phyloP scores from a whole-genome alignment of 1,140 invertebrate genomes.

The Brachionus koreanus region DNA sequence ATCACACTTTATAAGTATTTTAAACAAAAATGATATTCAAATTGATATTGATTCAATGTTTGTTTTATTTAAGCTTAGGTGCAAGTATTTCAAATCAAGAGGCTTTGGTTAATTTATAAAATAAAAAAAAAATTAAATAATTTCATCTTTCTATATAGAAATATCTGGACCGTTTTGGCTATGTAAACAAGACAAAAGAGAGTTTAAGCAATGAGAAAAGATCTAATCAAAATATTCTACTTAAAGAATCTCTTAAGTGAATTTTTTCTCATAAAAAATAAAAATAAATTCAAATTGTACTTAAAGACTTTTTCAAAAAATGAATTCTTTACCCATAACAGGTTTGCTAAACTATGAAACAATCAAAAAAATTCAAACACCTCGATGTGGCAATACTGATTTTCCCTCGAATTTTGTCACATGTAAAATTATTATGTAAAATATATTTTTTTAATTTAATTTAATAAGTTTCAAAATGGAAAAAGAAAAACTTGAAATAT shows the following conservation, averaged over 20 bases:
- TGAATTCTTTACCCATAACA: background rate
- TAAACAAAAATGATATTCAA: background rate
- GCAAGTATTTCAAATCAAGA: background rate
- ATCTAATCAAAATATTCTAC: background rate
- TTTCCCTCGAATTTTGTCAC: background rate
- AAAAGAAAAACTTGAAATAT: background rate
- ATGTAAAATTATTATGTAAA: background rate
- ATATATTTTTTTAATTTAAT: background rate
- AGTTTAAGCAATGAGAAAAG: background rate
- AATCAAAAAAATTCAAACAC: background rate
- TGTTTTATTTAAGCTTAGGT: background rate
- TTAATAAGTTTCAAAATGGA: background rate
- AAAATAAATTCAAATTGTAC: too few relatives aligned
- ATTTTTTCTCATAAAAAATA: background rate
- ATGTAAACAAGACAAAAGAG: background rate
- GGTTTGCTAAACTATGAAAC: background rate
- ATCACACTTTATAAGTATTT: too few relatives aligned
- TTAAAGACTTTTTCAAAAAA: background rate
- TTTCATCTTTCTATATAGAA: background rate
- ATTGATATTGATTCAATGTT: background rate
- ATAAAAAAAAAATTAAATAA: background rate
- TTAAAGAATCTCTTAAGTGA: background rate
- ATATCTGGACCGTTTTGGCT: background rate
- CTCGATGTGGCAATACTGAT: background rate
- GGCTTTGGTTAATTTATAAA: background rate